Conservation (phyloP, 2,888 invertebrate species). For the Yponomeuta malinellus region DNA sequence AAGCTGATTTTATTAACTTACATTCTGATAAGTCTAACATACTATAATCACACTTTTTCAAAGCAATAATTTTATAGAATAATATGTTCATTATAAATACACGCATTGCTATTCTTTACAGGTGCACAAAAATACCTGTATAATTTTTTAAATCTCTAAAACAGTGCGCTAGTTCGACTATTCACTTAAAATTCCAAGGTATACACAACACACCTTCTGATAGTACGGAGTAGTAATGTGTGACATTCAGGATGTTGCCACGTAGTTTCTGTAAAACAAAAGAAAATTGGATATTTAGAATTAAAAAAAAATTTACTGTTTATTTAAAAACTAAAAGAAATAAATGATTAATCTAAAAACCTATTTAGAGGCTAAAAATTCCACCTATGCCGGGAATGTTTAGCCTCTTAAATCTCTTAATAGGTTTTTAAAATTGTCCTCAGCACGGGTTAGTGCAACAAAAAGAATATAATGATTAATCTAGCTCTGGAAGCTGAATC, state of each 20-base stretch:
- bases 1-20: constrained; percentile 10
- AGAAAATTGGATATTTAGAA: not conserved
- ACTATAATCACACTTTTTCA: not conserved
- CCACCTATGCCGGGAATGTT: too few relatives aligned
- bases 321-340: too few relatives aligned
- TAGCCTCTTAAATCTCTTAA: too few relatives aligned
- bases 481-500: too few relatives aligned
- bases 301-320: not conserved
- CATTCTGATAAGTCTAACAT: not conserved
- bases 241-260: constrained; percentile 84
- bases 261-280: constrained; percentile 70
- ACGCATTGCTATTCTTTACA: not conserved
- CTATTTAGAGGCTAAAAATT: too few relatives aligned
- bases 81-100: not conserved
- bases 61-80: not conserved
- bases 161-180: too few relatives aligned
- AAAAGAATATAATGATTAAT: too few relatives aligned
- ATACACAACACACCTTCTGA: constrained; percentile 94
- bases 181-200: constrained; percentile 91
- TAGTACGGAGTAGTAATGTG: constrained; percentile 93
- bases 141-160: not conserved
- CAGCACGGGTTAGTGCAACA: too few relatives aligned
- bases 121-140: not conserved
- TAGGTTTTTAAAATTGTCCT: too few relatives aligned
- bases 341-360: too few relatives aligned